A percentile compares a stretch with the other conserved stretches of the same genome.
These are phyloP conservation scores for Heliothis virescens DNA, from an alignment of 1,140 invertebrate species.

Conservation along the genomic window DNA sequence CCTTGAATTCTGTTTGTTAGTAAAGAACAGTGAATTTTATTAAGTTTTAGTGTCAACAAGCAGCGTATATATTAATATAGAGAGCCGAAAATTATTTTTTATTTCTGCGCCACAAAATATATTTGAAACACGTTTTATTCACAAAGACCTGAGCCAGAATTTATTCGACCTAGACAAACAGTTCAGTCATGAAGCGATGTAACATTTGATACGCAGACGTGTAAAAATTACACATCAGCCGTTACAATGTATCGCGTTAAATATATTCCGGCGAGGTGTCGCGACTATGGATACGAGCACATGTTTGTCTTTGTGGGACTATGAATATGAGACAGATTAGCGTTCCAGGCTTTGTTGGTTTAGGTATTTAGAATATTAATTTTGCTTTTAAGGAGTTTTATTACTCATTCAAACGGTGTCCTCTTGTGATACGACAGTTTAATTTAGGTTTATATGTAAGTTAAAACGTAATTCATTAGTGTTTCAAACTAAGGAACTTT, in stretches of 20 bases:
- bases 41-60: not conserved
- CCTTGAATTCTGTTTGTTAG: conserved; percentile 19
- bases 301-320: not conserved
- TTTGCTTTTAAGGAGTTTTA: conserved; percentile 23
- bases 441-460: not conserved
- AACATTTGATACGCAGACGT: conserved; percentile 16
- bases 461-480: too few relatives aligned
- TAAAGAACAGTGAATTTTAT: not conserved
- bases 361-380: conserved; percentile 40
- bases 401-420: conserved; percentile 1
- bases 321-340: conserved; percentile 30
- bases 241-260: conserved; percentile 2
- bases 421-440: not conserved
- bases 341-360: conserved; percentile 15
- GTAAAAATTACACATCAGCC: not conserved
- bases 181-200: conserved; percentile 11
- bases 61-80: too few relatives aligned
- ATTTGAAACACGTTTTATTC: not conserved
- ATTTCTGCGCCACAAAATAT: not conserved
- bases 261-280: conserved; percentile 12
- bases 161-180: conserved; percentile 21
- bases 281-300: conserved; percentile 7
- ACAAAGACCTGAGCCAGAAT: conserved; percentile 2
- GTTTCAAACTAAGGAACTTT: too few relatives aligned
- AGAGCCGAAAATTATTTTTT: too few relatives aligned